Evolutionary conservation across 2,797 vertebrate genomes (phyloP).

Genomic region (Cirrhinus mrigala): DNA sequence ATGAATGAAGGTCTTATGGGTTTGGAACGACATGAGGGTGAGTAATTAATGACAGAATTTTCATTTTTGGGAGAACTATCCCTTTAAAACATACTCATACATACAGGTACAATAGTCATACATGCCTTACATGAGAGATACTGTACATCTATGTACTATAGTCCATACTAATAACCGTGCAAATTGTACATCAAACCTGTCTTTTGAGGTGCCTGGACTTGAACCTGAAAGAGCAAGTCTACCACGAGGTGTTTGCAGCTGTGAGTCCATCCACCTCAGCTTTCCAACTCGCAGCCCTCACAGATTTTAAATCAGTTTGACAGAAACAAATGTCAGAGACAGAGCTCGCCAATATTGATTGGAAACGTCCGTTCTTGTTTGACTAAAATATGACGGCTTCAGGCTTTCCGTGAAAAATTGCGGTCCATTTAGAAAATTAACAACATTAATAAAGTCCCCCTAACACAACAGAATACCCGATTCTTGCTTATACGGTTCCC

Average conservation of each 20-base stretch:
- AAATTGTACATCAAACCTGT: background rate
- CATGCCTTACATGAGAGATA: background rate
- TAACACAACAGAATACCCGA: conserved; percentile 25
- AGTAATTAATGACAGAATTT: too few relatives aligned
- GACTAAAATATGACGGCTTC: conserved; percentile 55
- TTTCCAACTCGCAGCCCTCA: conserved; percentile 22
- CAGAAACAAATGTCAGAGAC: conserved; percentile 49
- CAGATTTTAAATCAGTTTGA: conserved; percentile 51
- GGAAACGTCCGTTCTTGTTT: conserved; percentile 28
- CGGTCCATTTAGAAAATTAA: conserved; percentile 63
- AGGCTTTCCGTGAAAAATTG: conserved; percentile 46
- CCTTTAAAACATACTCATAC: background rate
- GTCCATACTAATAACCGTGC: background rate
- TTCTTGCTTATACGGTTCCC: conserved; percentile 50
- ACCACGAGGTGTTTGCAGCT: conserved; percentile 2
- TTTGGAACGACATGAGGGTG: too few relatives aligned
- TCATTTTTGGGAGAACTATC: too few relatives aligned
- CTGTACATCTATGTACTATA: background rate
- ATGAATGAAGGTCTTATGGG: too few relatives aligned
- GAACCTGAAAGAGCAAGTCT: conserved; percentile 13
- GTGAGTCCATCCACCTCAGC: conserved; percentile 31
- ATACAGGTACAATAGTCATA: too few relatives aligned
- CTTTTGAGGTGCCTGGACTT: background rate
- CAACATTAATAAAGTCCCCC: conserved; percentile 45
- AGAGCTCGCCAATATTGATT: conserved; percentile 41